Conservation (phyloP, 2,797 vertebrate genomes). For the Pantherophis alleghaniensis region DNA sequence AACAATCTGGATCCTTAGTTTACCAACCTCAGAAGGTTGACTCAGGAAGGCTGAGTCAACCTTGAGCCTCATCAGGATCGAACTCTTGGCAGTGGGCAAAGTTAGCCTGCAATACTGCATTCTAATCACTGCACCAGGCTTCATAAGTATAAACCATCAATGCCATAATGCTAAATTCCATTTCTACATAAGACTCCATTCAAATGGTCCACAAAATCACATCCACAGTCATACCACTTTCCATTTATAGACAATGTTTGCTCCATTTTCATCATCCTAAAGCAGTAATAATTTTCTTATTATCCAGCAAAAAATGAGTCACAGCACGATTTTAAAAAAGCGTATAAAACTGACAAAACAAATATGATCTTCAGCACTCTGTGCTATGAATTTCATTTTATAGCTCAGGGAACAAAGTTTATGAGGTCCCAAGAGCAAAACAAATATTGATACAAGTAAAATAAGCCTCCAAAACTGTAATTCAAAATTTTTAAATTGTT, state of each 20-base stretch:
- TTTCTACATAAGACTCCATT: background rate
- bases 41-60: background rate
- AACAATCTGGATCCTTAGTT: background rate
- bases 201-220: background rate
- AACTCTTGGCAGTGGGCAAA: background rate
- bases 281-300: background rate
- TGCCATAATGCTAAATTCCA: background rate
- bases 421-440: background rate
- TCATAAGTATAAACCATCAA: background rate
- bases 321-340: background rate
- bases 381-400: background rate
- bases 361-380: background rate
- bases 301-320: background rate
- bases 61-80: background rate
- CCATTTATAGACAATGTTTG: background rate
- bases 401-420: background rate
- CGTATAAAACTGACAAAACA: constrained; percentile 6
- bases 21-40: background rate
- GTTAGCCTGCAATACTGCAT: background rate
- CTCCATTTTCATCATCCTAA: background rate
- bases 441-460: background rate
- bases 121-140: background rate
- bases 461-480: background rate
- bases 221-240: background rate
- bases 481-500: background rate